Conservation (phyloP, 1,140 invertebrate genomes). For the Megalonaias nervosa region DNA sequence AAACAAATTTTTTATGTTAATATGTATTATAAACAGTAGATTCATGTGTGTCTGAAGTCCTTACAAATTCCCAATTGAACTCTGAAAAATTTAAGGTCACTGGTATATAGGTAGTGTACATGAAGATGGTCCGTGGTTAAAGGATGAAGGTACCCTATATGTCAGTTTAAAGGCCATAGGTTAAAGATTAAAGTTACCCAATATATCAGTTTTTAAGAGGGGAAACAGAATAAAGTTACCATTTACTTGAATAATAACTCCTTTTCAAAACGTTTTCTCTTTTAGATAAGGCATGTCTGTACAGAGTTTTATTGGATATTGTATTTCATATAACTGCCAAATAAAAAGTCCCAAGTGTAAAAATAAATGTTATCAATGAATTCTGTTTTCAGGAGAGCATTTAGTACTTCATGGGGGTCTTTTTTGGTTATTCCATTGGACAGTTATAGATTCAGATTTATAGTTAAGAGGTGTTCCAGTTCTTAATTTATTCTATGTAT, state of each 20-base stretch:
- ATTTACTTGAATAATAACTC: neutral
- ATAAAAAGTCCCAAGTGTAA: neutral
- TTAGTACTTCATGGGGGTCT: conserved; percentile 8
- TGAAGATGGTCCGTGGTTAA: too few relatives aligned
- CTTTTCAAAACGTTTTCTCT: neutral
- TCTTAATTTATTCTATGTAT: neutral
- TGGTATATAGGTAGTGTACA: too few relatives aligned
- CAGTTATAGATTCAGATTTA: neutral
- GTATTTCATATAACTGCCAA: neutral
- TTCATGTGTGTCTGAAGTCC: conserved; percentile 4
- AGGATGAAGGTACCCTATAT: too few relatives aligned
- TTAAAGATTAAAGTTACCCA: too few relatives aligned
- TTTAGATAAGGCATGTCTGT: too few relatives aligned
- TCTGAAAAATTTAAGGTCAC: too few relatives aligned
- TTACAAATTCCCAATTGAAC: neutral
- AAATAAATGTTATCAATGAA: neutral
- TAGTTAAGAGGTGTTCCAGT: neutral
- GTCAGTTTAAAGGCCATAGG: too few relatives aligned
- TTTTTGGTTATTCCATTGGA: conserved; percentile 14
- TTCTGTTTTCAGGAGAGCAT: conserved; percentile 1
- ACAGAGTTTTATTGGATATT: too few relatives aligned
- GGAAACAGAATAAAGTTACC: neutral
- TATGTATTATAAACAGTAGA: conserved; percentile 12
- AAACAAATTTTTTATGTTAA: neutral
- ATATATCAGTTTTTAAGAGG: too few relatives aligned